Evolutionary conservation across 2,113 vertebrate genomes (phyloP).

Genomic region (Ovibos moschatus): DNA sequence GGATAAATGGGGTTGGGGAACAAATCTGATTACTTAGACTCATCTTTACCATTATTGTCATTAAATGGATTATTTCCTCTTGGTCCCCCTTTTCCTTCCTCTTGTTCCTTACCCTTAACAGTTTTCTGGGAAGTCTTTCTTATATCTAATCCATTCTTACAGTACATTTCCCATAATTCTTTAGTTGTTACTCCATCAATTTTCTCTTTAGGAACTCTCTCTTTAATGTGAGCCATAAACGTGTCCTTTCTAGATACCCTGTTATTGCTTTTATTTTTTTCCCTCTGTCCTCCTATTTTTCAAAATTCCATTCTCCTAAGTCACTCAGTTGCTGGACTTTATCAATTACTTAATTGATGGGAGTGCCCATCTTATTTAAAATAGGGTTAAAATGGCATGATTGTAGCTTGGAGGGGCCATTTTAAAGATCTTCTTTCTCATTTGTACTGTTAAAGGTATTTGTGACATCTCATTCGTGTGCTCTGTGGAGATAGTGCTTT

Average conservation of each 20-base stretch:
- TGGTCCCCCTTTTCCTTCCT: not conserved
- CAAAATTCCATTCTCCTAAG: not conserved
- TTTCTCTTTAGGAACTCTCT: not conserved
- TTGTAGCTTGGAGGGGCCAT: not conserved
- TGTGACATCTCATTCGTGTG: not conserved
- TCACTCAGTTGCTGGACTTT: not conserved
- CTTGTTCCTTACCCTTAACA: not conserved
- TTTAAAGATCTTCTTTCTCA: not conserved
- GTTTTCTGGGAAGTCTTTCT: not conserved
- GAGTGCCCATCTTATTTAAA: not conserved
- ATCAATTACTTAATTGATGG: not conserved
- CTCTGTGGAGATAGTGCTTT: not conserved
- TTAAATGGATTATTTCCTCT: not conserved
- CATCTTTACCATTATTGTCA: not conserved
- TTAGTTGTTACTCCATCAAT: not conserved
- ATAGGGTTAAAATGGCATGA: not conserved
- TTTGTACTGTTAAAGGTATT: not conserved
- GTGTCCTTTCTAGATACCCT: not conserved
- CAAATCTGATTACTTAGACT: not conserved
- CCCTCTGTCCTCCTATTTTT: not conserved
- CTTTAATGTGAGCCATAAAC: not conserved
- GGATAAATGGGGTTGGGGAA: not conserved
- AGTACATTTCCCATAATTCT: not conserved
- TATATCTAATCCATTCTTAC: not conserved
- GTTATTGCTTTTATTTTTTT: not conserved